These are phyloP conservation scores for Rattus rattus DNA, from an alignment of 2,113 vertebrate species.

Conservation along the genomic window DNA sequence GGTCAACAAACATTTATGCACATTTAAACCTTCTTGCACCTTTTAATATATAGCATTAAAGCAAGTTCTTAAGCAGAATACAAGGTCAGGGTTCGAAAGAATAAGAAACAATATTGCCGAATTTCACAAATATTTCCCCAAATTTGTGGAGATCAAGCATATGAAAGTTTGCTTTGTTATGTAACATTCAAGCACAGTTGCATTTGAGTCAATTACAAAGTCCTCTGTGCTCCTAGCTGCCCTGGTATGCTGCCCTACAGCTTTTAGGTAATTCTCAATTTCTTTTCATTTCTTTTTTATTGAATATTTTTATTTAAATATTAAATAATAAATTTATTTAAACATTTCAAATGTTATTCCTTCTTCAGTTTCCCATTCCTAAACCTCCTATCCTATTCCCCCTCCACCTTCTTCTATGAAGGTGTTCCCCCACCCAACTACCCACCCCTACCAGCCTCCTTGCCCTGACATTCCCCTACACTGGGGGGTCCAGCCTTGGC, in stretches of 20 bases:
- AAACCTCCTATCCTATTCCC: too few species aligned
- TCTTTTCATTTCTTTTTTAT: neutral
- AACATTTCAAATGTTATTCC: too few species aligned
- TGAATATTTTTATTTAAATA: too few species aligned
- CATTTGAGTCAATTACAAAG: neutral
- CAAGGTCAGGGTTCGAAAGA: neutral
- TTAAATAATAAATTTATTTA: too few species aligned
- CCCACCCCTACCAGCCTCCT: too few species aligned
- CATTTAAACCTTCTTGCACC: neutral
- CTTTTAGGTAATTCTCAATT: neutral
- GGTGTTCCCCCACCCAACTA: too few species aligned
- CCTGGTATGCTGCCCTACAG: neutral
- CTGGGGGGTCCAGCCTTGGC: too few species aligned
- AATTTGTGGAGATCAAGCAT: neutral
- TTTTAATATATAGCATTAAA: neutral
- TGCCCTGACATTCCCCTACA: too few species aligned
- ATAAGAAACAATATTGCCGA: neutral
- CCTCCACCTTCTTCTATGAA: too few species aligned
- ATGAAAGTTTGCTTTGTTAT: neutral
- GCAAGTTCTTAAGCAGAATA: neutral
- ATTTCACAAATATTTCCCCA: slow-evolving; percentile 5
- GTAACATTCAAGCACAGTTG: neutral
- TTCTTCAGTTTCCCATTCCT: too few species aligned
- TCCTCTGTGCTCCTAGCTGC: neutral
- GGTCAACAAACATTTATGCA: neutral